Base-by-base conservation (phyloP, 1,140 invertebrate genomes). In the Latrodectus geometricus region DNA sequence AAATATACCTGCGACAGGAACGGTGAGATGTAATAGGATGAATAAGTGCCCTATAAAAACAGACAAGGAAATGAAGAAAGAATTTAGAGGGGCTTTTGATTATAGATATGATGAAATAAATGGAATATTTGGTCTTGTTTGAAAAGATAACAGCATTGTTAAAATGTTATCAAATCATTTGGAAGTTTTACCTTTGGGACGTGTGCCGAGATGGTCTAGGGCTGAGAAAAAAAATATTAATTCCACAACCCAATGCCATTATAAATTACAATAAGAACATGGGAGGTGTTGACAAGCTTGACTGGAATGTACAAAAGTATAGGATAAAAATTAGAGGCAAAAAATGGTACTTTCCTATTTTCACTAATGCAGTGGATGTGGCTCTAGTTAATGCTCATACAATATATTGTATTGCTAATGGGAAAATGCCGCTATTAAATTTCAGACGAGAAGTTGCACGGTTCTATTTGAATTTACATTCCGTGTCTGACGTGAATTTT, bases 381-480 rank as follows among this genome's bases (percentile, higher is more conserved):
- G 73, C 73, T 75, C 73, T 75, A 75, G 73, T 75, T 75, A 75
- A 75, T 75, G 73, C 73, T 75, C 73, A 75, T 75, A 75, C 73
- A 75, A 75, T 75, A 75, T 75, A 75, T 75, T 75, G 73, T 75
- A 75, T 75, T 75, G 73, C 73, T 75, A 75, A 75, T 75, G 73
- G 49, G 54, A 75, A 75, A 75, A 75, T 75, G 73, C 73, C 73
- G 49, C 73, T 75, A 75, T 75, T 75, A 75, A 75, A 75, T 75
- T 75, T 75, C 73, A 75, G 73, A 75, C 73, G 73, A 75, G 73
- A 75, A 75, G 73, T 75, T 75, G 73, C 73, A 75, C 73, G 73
- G 73, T 75, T 75, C 73, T 75, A 75, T 75, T 75, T 75, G 73
- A 75, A 75, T 75, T 75, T 75, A 75, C 73, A 75, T 75, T 75